These are phyloP conservation scores for Pseudochaenichthys georgianus DNA, from an alignment of 2,797 vertebrate genomes.

Conservation along the genomic window DNA sequence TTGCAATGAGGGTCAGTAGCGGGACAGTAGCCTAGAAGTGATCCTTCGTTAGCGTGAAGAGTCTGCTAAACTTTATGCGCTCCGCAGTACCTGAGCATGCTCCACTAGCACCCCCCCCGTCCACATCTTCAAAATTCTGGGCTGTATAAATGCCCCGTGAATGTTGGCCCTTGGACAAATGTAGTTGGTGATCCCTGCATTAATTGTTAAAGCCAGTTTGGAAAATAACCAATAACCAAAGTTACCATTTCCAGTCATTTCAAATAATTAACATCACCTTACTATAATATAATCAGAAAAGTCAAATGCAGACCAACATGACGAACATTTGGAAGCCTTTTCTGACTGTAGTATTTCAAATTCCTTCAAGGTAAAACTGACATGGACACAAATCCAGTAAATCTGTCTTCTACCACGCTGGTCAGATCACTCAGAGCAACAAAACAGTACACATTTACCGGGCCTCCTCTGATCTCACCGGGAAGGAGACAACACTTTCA, in stretches of 20 bases:
- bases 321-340: background rate
- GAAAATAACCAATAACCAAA: background rate
- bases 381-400: slow-evolving; percentile 27
- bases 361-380: slow-evolving; percentile 36
- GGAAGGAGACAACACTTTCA: slow-evolving; percentile 81
- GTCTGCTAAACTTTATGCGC: no score
- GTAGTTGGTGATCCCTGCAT: background rate
- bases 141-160: no score
- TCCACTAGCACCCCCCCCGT: no score
- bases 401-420: slow-evolving; percentile 61
- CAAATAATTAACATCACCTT: background rate
- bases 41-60: no score
- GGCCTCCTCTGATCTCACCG: slow-evolving; percentile 80
- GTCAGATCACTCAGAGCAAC: slow-evolving; percentile 78
- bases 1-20: no score
- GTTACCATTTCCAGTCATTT: background rate
- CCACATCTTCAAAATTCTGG: no score
- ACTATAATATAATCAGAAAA: background rate
- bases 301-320: background rate
- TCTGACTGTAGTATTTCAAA: slow-evolving; percentile 5
- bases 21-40: no score
- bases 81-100: no score
- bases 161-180: no score
- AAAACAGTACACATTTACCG: slow-evolving; percentile 63
- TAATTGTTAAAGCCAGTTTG: background rate